Conservation (phyloP, 2,888 invertebrate species). For the Plusia festucae region DNA sequence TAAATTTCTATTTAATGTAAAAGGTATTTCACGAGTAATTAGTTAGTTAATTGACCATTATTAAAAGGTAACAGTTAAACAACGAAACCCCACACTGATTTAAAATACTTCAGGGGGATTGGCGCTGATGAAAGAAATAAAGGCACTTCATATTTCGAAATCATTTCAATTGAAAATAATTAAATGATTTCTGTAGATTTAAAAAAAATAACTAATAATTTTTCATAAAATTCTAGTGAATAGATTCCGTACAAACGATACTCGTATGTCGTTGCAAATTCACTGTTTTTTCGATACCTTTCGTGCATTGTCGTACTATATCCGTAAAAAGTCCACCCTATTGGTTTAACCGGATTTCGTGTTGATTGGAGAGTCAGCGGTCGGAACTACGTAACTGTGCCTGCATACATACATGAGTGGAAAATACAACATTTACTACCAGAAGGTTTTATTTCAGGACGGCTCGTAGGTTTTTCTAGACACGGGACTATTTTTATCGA, state of each 20-base stretch:
- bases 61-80: too few relatives aligned
- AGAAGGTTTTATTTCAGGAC: not conserved
- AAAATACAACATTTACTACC: not conserved
- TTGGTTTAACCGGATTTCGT: constrained; percentile 4
- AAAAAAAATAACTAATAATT: too few relatives aligned
- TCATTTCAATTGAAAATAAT: too few relatives aligned
- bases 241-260: not conserved
- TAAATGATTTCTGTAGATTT: too few relatives aligned
- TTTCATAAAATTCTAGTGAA: not conserved
- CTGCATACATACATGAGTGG: not conserved
- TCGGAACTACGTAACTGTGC: not conserved
- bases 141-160: too few relatives aligned
- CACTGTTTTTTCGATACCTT: not conserved
- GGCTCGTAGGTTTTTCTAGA: too few relatives aligned
- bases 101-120: too few relatives aligned
- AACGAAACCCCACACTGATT: too few relatives aligned
- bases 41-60: not conserved
- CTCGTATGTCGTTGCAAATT: constrained; percentile 4
- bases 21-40: not conserved
- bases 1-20: not conserved
- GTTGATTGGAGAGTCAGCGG: not conserved
- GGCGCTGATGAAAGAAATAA: too few relatives aligned
- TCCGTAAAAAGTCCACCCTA: constrained; percentile 1
- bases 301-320: not conserved
- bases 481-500: too few relatives aligned